Conservation (phyloP, 2,797 vertebrate genomes). For the Peromyscus eremicus region DNA sequence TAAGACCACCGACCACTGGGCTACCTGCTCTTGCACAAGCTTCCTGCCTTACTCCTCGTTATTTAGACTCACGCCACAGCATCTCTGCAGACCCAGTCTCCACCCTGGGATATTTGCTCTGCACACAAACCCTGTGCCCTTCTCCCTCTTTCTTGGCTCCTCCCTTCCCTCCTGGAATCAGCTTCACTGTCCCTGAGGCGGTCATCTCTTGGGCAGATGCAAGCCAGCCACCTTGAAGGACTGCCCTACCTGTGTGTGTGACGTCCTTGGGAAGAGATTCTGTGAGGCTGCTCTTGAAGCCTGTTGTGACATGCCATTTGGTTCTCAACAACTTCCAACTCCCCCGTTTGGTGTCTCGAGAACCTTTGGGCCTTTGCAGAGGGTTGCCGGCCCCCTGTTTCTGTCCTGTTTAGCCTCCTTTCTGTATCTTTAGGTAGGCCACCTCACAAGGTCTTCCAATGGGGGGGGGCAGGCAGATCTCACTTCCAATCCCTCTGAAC, state of each 20-base stretch:
- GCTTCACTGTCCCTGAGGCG: neutral
- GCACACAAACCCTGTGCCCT: neutral
- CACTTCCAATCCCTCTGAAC: neutral
- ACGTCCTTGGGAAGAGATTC: neutral
- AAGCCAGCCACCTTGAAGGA: neutral
- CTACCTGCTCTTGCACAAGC: neutral
- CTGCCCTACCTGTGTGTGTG: neutral
- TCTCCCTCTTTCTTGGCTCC: neutral
- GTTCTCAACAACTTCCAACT: neutral
- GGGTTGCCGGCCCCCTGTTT: neutral
- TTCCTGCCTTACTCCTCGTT: neutral
- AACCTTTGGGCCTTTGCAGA: neutral
- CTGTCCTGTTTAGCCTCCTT: neutral
- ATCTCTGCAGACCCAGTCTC: neutral
- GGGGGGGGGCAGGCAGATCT: neutral
- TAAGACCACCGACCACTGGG: fast-evolving
- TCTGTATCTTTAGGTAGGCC: neutral
- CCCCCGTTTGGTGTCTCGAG: neutral
- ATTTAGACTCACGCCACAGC: no score
- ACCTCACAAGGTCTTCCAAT: neutral
- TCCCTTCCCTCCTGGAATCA: neutral
- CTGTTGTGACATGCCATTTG: neutral
- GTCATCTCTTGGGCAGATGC: neutral
- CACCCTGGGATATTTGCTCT: neutral
- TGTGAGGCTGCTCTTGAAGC: neutral